Evolutionary conservation across 2,113 vertebrate genomes (phyloP), one percentile per base, ranked within the genome.

Genomic region (Grantiella picta): DNA sequence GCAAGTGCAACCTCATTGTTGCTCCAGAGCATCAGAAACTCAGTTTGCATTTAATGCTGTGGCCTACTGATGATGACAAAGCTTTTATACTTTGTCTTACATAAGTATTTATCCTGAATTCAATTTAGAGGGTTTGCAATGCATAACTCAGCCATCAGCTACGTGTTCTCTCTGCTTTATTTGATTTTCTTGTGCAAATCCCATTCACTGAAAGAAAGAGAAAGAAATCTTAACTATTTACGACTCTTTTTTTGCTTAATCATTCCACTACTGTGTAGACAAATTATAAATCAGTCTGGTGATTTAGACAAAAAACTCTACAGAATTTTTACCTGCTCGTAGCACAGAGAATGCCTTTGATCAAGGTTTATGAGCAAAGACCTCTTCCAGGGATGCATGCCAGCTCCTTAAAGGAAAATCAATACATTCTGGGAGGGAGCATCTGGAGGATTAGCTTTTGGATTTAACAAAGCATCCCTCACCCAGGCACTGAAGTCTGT

Each of bases 331-430:
- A 77, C 82, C 61, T 92, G 59, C 35, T 56, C 25, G 66, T 82
- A 80, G 3, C 59, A 72, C 25, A 44, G 63, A 80, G 53, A 93
- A n/a, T 61, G 85, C 61, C 76, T 94, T 71, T 85, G 90, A 93
- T 85, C 61, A 88, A 71, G n/a, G 79, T 83, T 93, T 86, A 89
- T 56, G 85, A 82, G 85, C 53, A 89, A 83, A 82, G 86, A 35
- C 29, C 59, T 84, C 64, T 87, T 82, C 61, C 47, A 88, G 63
- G 79, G 88, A 60, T 64, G 44, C 56, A 44, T 27, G 82, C 47
- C 78, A 92, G 70, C 70, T 92, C 68, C 85, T 89, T 90, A 87
- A 78, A 84, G 73, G 80, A 92, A 94, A 94, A 92, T 92, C 71
- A 0, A 86, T 94, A 66, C 28, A 3, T 85, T 71, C 71, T 40